Base-by-base conservation (phyloP, 2,888 invertebrate genomes). In the Cataglyphis rosenhaueri region DNA sequence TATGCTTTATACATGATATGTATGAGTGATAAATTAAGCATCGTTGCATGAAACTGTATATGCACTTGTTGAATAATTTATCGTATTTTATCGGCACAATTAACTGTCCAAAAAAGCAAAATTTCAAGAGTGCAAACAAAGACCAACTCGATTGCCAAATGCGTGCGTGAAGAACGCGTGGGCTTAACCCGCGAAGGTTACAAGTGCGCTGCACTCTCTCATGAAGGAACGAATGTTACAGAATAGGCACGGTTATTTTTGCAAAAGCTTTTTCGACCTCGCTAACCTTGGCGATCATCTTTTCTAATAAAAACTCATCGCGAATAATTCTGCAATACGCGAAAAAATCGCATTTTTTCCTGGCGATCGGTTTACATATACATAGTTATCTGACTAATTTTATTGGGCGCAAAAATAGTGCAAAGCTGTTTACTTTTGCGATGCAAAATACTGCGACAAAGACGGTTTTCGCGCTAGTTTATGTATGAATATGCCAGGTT, bases 211-310 rank as follows among this genome's bases (percentile, higher is more conserved):
- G 91, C 91, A 92, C 93, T 86, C 89, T 79, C 32, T 78, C 29
- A 62, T 76, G 64, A 84, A 74, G 32, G 21, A 89, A 86, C 87
- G 74, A 76, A 84, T 68, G 84, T 82, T 86, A 81, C 73, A 86
- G 90, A 92, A 90, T 76, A 86, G 86, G 75, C 85, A 61, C 74
- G 85, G 91, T 91, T 93, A 93, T 93, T 93, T 92, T 92, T 91
- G 84, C 85, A 84, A 85, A 85, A 74, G 74, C 52, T 82, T 70
- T 57, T 79, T 62, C 73, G 76, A 87, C 78, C 84, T 84, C 55
- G 78, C 59, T 83, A 82, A 88, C 88, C 89, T 89, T 89, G 91
- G n/a, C 78, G 81, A 52, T 18, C 41, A 85, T 70, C 71, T 75
- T 84, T 83, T 62, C 70, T 48, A 87, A 82, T 48, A 87, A 82